Base-by-base conservation (phyloP, 1,140 invertebrate genomes). In the Platyscapa corneri region DNA sequence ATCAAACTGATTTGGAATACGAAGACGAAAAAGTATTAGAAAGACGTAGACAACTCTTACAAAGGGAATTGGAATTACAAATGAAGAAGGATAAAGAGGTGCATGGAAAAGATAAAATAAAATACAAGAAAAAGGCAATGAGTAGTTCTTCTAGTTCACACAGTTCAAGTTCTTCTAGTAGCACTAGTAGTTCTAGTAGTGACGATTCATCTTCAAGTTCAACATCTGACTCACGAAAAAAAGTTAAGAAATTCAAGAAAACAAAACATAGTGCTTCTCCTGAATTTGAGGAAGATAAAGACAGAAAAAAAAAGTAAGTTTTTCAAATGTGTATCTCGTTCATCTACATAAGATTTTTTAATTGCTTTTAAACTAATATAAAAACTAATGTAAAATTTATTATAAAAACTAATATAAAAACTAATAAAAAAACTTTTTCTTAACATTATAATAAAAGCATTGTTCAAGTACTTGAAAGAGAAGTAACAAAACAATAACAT, bases 1-100 rank as follows among this genome's bases (percentile, higher is more conserved):
- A 96, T 91, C 95, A 96, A 92, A 96, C 95, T 88, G 95, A 96
- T 92, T 92, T 97, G 89, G 97, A 97, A 90, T 96, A 96, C 94
- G 96, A 96, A 86, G 96, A 97, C 93, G 96, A 97, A 86, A 96
- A 97, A 90, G 96, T 96, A 67, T 93, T 97, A 88, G 96, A 97
- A 91, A 95, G 96, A 92, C 94, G 96, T 86, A 94, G 96, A 87
- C 95, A 96, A 89, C 94, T 96, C 88, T 93, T 97, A 87, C 96
- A 97, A 90, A 94, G 96, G 89, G 96, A 97, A 93, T 93, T 97
- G 90, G 96, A 96, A 89, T 93, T 96, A 90, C 96, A 97, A 92
- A 95, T 95, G 94, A 95, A 95, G 89, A 95, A 96, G 89, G 95
- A 96, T 84, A 96, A 96, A 90, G 92, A 93, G 82, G 90, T 92